These are phyloP conservation scores for Amphipoea lucens DNA, from an alignment of 2,888 invertebrate species.

Conservation along the genomic window DNA sequence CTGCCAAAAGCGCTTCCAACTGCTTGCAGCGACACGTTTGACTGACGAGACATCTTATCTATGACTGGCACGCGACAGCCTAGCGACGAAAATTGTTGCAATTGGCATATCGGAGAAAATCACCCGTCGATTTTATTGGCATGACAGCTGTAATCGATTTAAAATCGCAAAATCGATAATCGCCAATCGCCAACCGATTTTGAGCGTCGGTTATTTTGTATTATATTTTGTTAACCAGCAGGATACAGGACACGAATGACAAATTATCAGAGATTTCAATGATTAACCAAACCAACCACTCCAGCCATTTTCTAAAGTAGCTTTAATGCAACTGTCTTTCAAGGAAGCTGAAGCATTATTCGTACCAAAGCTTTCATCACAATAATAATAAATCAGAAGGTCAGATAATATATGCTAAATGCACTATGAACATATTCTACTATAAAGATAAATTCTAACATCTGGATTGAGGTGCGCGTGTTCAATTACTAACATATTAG, in stretches of 20 bases:
- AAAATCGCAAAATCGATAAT: constrained; percentile 34
- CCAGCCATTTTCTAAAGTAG: background rate
- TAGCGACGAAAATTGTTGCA: constrained; percentile 9
- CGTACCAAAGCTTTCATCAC: constrained; percentile 6
- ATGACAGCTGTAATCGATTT: constrained; percentile 42
- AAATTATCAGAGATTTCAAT: background rate
- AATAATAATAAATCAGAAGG: constrained; percentile 20
- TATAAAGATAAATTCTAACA: constrained; percentile 39
- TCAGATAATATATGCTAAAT: constrained; percentile 32
- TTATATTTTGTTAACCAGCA: background rate
- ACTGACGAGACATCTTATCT: constrained; percentile 61
- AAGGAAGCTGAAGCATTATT: background rate
- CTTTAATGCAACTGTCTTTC: background rate
- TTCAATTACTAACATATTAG: background rate
- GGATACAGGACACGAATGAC: background rate
- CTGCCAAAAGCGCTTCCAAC: constrained; percentile 60
- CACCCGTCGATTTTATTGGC: constrained; percentile 43
- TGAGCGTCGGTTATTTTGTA: background rate
- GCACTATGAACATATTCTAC: constrained; percentile 24
- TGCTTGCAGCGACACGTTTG: constrained; percentile 52
- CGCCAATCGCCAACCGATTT: background rate
- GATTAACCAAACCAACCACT: background rate
- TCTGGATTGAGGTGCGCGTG: constrained; percentile 17
- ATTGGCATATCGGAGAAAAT: constrained; percentile 41
- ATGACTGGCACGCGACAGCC: constrained; percentile 58